Evolutionary conservation across 2,888 invertebrate genomes (phyloP), one percentile per base, ranked within the genome.

Genomic region (Euclidia mi): DNA sequence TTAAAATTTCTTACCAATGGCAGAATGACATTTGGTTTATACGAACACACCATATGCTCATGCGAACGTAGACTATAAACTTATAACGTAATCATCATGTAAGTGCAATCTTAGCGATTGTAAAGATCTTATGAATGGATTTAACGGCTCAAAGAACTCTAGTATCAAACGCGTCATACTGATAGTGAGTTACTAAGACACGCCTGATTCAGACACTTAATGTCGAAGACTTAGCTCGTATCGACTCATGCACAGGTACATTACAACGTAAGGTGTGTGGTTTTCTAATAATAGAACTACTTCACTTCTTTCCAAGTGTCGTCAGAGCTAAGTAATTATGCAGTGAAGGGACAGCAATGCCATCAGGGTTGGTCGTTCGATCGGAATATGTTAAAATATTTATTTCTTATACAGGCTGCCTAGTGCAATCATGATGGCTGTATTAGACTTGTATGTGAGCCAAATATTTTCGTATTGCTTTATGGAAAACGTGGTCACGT

Each of bases 191-290:
- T 29, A 28, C 28, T 49, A 41, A 48, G 38, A 38, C 4, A 25
- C 10, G n/a, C 1, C n/a, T 20, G 52, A 68, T 50, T 64, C 18
- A 50, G 32, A 29, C 28, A 44, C 42, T 42, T 69, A 46, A 34
- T 10, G 10, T 10, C 32, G 11, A 44, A 12, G 17, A 12, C 18
- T 32, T 12, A 34, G 11, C 12, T 11, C 18, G 15, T 11, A 37
- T 18, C 10, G 18, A 37, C 10, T n/a, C 15, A 37, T 15, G 9
- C 9, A n/a, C n/a, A n/a, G n/a, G n/a, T 35, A 15, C 1, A 12
- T 15, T 25, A 25, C 4, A 25, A 4, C 3, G 10, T 37, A 11
- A n/a, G n/a, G n/a, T 17, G 37, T 18, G 38, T 17, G 20, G n/a
- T 38, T 18, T 10, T 38, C 40, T 40, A 40, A 40, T 20, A 40